phyloP scores from a whole-genome alignment of 2,888 invertebrate genomes.

The Drosophila multiciliata region DNA sequence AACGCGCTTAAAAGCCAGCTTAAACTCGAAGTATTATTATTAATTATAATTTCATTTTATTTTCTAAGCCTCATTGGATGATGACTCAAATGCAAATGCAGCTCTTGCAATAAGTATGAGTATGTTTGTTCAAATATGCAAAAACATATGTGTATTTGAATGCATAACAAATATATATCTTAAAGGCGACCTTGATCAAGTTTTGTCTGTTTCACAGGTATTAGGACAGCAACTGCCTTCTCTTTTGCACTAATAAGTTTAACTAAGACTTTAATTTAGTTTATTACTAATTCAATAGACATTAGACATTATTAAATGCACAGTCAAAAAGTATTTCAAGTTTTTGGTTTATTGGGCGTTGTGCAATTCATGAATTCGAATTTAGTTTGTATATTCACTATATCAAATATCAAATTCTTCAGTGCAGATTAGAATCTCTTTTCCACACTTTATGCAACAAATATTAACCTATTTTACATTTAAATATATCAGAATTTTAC shows the following conservation, averaged over 20 bases:
- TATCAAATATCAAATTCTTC: background rate
- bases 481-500: background rate
- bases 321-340: background rate
- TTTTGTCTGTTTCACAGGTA: conserved; percentile 47
- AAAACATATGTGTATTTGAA: background rate
- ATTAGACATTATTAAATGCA: background rate
- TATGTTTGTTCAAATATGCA: conserved; percentile 17
- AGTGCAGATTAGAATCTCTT: background rate
- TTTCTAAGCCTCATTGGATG: background rate
- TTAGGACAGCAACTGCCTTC: conserved; percentile 38
- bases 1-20: conserved; percentile 13
- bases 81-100: conserved; percentile 35
- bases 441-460: too few relatives aligned
- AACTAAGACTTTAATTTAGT: background rate
- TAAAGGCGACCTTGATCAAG: conserved; percentile 61
- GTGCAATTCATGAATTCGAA: background rate
- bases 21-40: conserved; percentile 10
- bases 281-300: background rate
- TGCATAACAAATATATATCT: conserved; percentile 7
- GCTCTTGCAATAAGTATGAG: conserved; percentile 1
- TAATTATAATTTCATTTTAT: background rate
- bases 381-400: background rate
- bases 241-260: background rate
- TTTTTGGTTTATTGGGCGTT: background rate
- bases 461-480: too few relatives aligned